phyloP scores from a whole-genome alignment of 2,113 vertebrate species.

The Paralichthys olivaceus region DNA sequence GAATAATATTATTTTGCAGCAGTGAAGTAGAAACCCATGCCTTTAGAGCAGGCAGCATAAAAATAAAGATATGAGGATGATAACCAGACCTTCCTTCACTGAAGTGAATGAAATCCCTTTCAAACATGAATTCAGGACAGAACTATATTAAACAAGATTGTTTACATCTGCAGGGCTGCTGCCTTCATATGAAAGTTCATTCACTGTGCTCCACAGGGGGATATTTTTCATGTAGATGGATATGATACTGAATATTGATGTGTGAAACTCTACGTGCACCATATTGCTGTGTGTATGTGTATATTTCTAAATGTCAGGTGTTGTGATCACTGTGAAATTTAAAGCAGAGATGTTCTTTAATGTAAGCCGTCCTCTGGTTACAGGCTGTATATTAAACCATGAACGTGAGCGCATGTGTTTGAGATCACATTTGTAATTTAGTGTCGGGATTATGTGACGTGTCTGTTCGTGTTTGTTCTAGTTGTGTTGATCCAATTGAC shows the following conservation, averaged over 20 bases:
- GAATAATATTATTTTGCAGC: too few relatives aligned
- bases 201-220: not conserved
- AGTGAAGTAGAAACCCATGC: too few relatives aligned
- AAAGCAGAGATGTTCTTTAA: conserved; percentile 23
- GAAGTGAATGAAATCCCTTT: too few relatives aligned
- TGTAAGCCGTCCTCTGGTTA: not conserved
- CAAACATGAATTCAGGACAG: too few relatives aligned
- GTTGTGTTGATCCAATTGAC: not conserved
- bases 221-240: not conserved
- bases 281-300: conserved; percentile 5
- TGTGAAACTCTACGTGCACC: not conserved
- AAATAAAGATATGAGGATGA: too few relatives aligned
- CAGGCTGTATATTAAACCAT: not conserved
- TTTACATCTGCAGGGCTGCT: too few relatives aligned
- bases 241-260: not conserved
- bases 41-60: too few relatives aligned
- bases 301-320: not conserved
- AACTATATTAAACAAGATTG: too few relatives aligned
- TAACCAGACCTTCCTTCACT: too few relatives aligned
- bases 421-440: conserved; percentile 12
- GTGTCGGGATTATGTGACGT: not conserved
- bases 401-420: not conserved
- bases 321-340: conserved; percentile 21
- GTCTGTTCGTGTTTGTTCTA: not conserved
- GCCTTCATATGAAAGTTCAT: not conserved